These are phyloP conservation scores for Sogatella furcifera DNA, from an alignment of 1,140 invertebrate species.

Conservation along the genomic window DNA sequence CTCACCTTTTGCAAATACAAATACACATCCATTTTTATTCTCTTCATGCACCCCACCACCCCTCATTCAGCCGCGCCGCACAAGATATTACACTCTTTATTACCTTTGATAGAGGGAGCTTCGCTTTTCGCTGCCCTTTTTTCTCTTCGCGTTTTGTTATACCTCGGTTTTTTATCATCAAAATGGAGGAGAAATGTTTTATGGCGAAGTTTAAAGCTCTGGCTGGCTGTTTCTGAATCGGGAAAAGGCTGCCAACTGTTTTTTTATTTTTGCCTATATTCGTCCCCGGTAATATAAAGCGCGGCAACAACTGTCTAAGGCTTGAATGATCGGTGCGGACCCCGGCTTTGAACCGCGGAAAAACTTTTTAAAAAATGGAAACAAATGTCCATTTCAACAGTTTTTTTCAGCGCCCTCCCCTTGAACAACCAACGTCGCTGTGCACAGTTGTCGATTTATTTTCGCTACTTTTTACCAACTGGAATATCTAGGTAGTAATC, in stretches of 20 bases:
- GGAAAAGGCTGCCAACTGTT: neutral
- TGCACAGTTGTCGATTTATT: too few relatives aligned
- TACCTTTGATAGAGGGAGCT: conserved; percentile 1
- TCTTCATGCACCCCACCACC: neutral
- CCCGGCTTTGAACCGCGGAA: neutral
- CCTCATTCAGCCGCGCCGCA: neutral
- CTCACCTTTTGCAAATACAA: neutral
- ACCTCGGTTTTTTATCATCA: neutral
- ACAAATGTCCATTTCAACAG: conserved; percentile 1
- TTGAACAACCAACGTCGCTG: too few relatives aligned
- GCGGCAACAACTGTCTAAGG: neutral
- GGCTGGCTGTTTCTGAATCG: neutral
- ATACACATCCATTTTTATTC: conserved; percentile 4
- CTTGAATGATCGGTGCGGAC: neutral
- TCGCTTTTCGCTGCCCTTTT: neutral
- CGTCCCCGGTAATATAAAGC: neutral
- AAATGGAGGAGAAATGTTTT: conserved; percentile 3
- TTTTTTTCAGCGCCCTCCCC: neutral
- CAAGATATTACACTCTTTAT: conserved; percentile 4
- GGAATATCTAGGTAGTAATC: too few relatives aligned
- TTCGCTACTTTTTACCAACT: too few relatives aligned
- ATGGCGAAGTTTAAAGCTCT: conserved; percentile 1
- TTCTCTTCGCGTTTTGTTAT: neutral
- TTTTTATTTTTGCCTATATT: neutral
- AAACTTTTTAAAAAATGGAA: conserved; percentile 1